Evolutionary conservation across 2,797 vertebrate species (phyloP).

Genomic region (Apogon talboti): DNA sequence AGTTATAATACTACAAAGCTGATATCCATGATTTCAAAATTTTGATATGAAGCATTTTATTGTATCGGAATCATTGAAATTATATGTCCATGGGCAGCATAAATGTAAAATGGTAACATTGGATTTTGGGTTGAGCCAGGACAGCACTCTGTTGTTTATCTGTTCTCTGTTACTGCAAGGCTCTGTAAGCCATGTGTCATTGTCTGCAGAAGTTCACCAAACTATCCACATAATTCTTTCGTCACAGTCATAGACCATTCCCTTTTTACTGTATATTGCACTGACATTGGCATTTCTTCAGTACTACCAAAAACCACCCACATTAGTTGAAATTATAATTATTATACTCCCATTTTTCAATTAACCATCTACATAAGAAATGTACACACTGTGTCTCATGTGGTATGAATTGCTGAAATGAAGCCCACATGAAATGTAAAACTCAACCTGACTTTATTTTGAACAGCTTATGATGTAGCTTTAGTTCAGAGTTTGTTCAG

Average conservation of each 20-base stretch:
- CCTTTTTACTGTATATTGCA: conserved; percentile 28
- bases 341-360: conserved; percentile 27
- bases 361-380: conserved; percentile 12
- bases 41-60: too few relatives aligned
- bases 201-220: conserved; percentile 1
- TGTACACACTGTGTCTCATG: background rate
- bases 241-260: conserved; percentile 20
- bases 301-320: conserved; percentile 21
- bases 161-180: conserved; percentile 41
- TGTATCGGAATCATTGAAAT: too few relatives aligned
- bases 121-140: conserved; percentile 11
- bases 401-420: too few relatives aligned
- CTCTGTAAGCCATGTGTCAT: conserved; percentile 58
- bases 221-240: conserved; percentile 38
- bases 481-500: background rate
- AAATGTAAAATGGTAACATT: too few relatives aligned
- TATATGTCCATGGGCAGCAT: too few relatives aligned
- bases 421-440: too few relatives aligned
- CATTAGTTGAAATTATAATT: conserved; percentile 12
- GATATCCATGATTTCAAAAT: too few relatives aligned
- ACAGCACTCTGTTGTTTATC: conserved; percentile 42
- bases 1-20: too few relatives aligned
- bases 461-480: background rate
- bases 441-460: background rate
- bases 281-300: conserved; percentile 13